Percentiles rank a stretch among this genome's conserved stretches.
These are phyloP conservation scores for Malurus cyaneus DNA, from an alignment of 2,113 vertebrate genomes.

Conservation along the genomic window DNA sequence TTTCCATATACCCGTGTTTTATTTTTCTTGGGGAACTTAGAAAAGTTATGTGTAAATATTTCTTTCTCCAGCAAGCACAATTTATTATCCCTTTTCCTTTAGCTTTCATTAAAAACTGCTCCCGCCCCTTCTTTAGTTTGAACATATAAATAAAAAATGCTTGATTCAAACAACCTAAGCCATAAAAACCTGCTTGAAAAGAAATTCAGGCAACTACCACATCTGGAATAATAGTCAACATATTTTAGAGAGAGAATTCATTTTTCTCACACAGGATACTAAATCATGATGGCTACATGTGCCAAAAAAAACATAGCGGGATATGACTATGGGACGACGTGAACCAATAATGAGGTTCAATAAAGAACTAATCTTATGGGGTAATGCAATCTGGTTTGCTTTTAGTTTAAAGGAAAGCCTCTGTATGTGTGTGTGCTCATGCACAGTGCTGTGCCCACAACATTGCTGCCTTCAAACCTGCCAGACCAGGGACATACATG, in stretches of 20 bases:
- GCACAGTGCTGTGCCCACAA: not conserved
- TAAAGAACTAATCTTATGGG: slow-evolving; percentile 59
- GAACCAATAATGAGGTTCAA: slow-evolving; percentile 56
- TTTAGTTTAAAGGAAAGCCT: slow-evolving; percentile 29
- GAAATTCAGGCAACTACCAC: slow-evolving; percentile 64
- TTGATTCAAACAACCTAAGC: slow-evolving; percentile 42
- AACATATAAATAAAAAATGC: slow-evolving; percentile 67
- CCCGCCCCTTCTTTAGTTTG: not conserved
- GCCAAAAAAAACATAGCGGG: slow-evolving; percentile 66
- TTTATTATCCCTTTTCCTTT: slow-evolving; percentile 62
- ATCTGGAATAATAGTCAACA: slow-evolving; percentile 70
- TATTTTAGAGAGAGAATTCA: slow-evolving; percentile 59
- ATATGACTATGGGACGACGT: slow-evolving; percentile 58
- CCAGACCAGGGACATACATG: not conserved
- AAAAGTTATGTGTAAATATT: slow-evolving; percentile 57
- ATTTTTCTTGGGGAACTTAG: slow-evolving; percentile 53
- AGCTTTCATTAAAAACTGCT: slow-evolving; percentile 64
- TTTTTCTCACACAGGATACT: slow-evolving; percentile 63
- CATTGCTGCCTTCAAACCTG: not conserved
- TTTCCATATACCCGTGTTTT: not conserved
- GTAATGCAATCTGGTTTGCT: slow-evolving; percentile 59
- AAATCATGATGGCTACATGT: slow-evolving; percentile 41
- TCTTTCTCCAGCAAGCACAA: slow-evolving; percentile 33
- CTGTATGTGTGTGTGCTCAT: not conserved
- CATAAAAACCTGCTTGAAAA: slow-evolving; percentile 64